Base-by-base conservation (phyloP, 2,888 invertebrate genomes). In the Helobdella robusta region DNA sequence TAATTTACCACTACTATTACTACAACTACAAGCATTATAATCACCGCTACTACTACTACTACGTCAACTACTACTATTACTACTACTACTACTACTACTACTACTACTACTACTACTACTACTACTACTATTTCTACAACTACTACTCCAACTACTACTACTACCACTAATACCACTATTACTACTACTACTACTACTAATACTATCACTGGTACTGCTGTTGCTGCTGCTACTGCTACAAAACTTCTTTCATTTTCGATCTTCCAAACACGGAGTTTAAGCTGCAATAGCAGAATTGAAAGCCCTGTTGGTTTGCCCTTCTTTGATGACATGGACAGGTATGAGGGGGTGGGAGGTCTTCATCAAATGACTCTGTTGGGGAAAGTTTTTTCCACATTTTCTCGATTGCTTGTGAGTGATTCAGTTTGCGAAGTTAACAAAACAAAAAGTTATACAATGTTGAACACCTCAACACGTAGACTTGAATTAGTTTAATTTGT, bases 311-410 rank as follows among this genome's bases (percentile, higher is more conserved):
- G 50, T 59, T 28, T 68, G 70, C 1, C 72, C 72, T 59, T 77
- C 75, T 4, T 62, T 61, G 4, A 76, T 62, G 46, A 75, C 74
- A 36, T 71, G 70, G 54, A 77, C 68, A 1, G 77, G 73, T 11
- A 75, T 66, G 2, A 74, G 62, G 15, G 74, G 74, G 60, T 76
- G 75, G 11, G 72, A 67, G 1, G 73, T 74, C 67, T 72, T 73
- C 73, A 71, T 73, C 68, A 77, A 70, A 67, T 76, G 75, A 25
- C 72, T 72, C 77, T 77, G 72, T 52, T 15, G 11, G n/a, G n/a
- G n/a, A n/a, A n/a, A 50, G 20, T n/a, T 11, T 40, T 40, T 40
- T 40, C n/a, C 44, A 40, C 11, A 40, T 40, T 40, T 40, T 40
- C n/a, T 40, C n/a, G 11, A 40, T 40, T 15, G 44, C 44, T 40